Conservation (phyloP, 2,888 invertebrate genomes). For the Sylvicola fuscatus region DNA sequence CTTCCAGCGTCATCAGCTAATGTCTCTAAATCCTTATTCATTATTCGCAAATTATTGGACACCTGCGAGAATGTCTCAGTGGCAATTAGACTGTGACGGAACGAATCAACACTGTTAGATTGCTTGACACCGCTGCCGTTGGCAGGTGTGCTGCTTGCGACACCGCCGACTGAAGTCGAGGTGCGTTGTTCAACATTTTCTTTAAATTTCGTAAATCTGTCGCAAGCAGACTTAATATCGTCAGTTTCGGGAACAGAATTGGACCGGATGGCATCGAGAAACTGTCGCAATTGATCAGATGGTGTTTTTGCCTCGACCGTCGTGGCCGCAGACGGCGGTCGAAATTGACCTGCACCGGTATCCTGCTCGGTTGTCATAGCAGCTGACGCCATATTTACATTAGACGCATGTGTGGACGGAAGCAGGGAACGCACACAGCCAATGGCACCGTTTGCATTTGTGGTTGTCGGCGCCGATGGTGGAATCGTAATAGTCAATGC, state of each 20-base stretch:
- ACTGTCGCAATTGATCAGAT: slow-evolving; percentile 23
- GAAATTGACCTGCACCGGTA: slow-evolving; percentile 8
- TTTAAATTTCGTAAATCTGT: slow-evolving; percentile 5
- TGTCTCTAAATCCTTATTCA: slow-evolving; percentile 24
- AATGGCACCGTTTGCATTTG: neutral
- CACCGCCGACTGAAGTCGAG: neutral
- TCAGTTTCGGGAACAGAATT: slow-evolving; percentile 20
- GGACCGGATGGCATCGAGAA: slow-evolving; percentile 23
- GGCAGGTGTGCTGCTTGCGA: neutral
- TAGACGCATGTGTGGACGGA: neutral
- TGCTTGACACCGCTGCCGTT: neutral
- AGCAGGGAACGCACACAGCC: neutral
- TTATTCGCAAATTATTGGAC: slow-evolving; percentile 22
- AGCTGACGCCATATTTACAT: no score
- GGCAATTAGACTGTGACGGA: slow-evolving; percentile 19
- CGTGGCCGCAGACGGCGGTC: slow-evolving; percentile 10
- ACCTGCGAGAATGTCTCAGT: slow-evolving; percentile 25
- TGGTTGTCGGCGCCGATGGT: neutral
- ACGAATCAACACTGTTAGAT: slow-evolving; percentile 12
- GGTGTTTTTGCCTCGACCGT: slow-evolving; percentile 18
- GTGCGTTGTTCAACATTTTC: slow-evolving; percentile 4
- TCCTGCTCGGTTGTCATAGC: slow-evolving; percentile 1
- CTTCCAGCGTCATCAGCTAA: slow-evolving; percentile 8
- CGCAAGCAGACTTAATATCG: slow-evolving; percentile 2
- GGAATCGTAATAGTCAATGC: slow-evolving; percentile 2